Evolutionary conservation across 2,888 invertebrate genomes (phyloP), one percentile per base, ranked within the genome.

Genomic region (Chymomyza procnemis): DNA sequence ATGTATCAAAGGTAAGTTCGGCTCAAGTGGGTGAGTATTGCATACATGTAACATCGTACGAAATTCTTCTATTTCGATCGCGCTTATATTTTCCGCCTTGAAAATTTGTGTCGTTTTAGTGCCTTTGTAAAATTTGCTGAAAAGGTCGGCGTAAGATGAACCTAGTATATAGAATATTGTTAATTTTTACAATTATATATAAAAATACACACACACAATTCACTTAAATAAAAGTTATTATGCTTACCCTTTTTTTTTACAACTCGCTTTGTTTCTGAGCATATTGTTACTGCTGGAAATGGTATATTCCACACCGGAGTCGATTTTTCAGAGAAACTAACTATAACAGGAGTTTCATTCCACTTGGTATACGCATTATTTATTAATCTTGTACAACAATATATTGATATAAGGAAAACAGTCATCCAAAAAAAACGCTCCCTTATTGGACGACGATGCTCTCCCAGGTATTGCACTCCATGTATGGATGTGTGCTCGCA

Each of bases 241-340:
- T 61, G 60, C 26, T 60, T 73, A 76, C 82, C 79, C 48, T 75
- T 62, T 4, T 58, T 60, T 46, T 84, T 79, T 0, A 85, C 61
- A 0, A 86, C 73, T 22, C 89, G 81, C 48, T 90, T 90, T 1
- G 88, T 90, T 71, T 90, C 90, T 14, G 90, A 89, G 61, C 90
- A 90, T 22, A 90, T 87, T 18, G 90, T 90, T 14, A 90, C 79
- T 3, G 90, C 90, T 26, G 90, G 90, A 66, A 90, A 90, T 1
- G 90, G 90, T 66, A 90, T 90, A 62, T 80, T 88, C 90, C 89
- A 90, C 0, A 90, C 88, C 2, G 90, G 89, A 3, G 94, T 95
- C 0, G 94, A 93, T 66, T 93, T 93, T 88, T 94, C 94, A 0
- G 94, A 94, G 86, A 95, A 95, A 81, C 94, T 95, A 2, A 95